These are phyloP conservation scores for Rotaria sp. DNA, from an alignment of 2,888 invertebrate genomes.

Conservation along the genomic window DNA sequence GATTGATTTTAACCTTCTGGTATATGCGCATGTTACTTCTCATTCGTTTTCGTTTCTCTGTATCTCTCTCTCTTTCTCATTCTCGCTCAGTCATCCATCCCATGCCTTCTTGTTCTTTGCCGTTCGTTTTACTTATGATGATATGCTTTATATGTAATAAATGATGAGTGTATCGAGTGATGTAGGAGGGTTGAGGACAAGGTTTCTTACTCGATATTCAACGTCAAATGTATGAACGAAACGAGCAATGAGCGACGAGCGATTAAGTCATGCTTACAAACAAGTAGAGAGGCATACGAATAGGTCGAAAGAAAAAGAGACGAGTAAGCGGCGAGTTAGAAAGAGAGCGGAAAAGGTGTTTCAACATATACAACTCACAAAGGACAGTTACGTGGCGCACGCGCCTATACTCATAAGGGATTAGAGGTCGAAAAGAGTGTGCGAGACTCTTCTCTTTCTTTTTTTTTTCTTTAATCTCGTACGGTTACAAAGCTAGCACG, in stretches of 20 bases:
- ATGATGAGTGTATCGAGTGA: background rate
- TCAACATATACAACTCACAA: conserved; percentile 8
- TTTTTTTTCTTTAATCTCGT: background rate
- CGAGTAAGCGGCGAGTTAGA: background rate
- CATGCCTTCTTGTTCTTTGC: background rate
- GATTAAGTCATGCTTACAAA: conserved; percentile 24
- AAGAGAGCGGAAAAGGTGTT: conserved; percentile 4
- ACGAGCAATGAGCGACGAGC: background rate
- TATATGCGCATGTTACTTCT: conserved; percentile 5
- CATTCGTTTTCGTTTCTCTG: background rate
- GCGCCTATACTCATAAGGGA: background rate
- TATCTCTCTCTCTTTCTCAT: background rate
- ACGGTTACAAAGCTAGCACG: background rate
- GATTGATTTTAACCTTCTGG: conserved; percentile 17
- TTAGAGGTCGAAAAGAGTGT: background rate
- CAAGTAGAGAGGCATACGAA: background rate
- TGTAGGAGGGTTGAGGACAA: conserved; percentile 5
- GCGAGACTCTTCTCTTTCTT: background rate
- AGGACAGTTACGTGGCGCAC: background rate
- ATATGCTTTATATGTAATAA: conserved; percentile 9
- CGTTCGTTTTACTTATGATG: background rate
- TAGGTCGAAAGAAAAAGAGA: background rate
- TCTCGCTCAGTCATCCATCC: background rate
- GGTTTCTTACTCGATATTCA: background rate
- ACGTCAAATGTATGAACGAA: background rate